A percentile compares a stretch with the other conserved stretches of the same genome.
phyloP scores from a whole-genome alignment of 2,797 vertebrate genomes.

The Columba guinea region DNA sequence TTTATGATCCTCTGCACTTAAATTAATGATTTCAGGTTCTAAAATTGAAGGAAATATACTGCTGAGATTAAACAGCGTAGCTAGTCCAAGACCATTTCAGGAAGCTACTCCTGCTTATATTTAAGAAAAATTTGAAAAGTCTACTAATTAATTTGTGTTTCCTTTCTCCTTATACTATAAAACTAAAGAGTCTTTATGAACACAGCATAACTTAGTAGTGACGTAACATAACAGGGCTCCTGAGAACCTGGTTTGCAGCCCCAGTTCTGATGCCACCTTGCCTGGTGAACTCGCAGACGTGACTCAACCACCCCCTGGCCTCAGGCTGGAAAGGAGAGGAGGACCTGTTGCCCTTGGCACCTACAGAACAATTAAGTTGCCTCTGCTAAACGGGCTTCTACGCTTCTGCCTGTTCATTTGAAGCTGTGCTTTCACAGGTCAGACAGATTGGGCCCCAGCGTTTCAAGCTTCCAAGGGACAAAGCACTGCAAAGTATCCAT shows the following conservation, averaged over 20 bases:
- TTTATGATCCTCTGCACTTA: conserved; percentile 52
- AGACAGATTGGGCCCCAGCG: not conserved
- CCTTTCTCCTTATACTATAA: not conserved
- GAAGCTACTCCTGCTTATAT: not conserved
- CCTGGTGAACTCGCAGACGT: not conserved
- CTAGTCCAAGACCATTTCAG: conserved; percentile 2
- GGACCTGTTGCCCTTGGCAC: not conserved
- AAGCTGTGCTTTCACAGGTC: not conserved
- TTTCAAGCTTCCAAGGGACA: not conserved
- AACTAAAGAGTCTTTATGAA: not conserved
- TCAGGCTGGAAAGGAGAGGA: not conserved
- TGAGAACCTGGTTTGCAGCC: not conserved
- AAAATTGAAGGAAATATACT: conserved; percentile 45
- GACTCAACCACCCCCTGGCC: not conserved
- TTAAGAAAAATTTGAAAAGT: not conserved
- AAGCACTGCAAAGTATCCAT: not conserved
- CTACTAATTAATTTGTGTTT: not conserved
- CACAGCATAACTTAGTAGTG: not conserved
- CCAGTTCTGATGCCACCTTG: not conserved
- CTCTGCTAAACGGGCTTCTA: not conserved
- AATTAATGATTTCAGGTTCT: conserved; percentile 39
- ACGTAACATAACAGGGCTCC: not conserved
- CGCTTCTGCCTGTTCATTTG: not conserved
- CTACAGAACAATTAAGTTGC: fast-evolving
- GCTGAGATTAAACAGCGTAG: not conserved